Evolutionary conservation across 1,140 invertebrate genomes (phyloP), one percentile per base, ranked within the genome.

Genomic region (Myzus persicae): DNA sequence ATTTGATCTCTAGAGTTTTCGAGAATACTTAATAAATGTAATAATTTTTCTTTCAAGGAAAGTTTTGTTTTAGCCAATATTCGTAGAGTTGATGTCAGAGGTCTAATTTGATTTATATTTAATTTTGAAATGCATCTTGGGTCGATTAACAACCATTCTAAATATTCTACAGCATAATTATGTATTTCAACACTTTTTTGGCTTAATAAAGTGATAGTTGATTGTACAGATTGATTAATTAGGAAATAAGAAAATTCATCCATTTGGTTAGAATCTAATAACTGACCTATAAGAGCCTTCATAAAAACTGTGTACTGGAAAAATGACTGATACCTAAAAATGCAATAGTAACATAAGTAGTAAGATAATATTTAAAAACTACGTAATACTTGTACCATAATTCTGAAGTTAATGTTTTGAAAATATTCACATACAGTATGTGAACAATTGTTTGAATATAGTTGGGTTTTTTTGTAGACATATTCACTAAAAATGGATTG

Each of bases 381-480:
- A 36, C 82, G 9, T 51, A 38, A 92, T 42, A 94, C 26, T n/a
- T 67, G 14, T 94, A 94, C 93, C 81, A 94, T 44, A 91, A 88
- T 51, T 94, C 93, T 59, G 51, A 67, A 36, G 93, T 93, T 48
- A 90, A 88, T n/a, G 85, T 90, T 54, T 90, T 88, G 44, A 82
- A 76, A 88, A 94, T 67, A 76, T 93, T 93, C 4, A 91, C 91
- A 38, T 46, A 67, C 26, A 94, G 67, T 51, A 26, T 87, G 36
- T 92, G 93, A 42, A 94, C 67, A 54, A 94, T 88, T 36, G n/a
- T 93, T 59, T 94, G 94, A 38, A 94, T 93, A 48, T 85, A 54
- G n/a, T 48, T 85, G 24, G 94, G 93, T 26, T 94, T 81, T 38
- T 91, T 82, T 85, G 85, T 91, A 22, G 94, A 90, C 42, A 94